Evolutionary conservation across 92 coral and sea anemone genomes (phyloP).

Genomic region (Desmophyllum pertusum): DNA sequence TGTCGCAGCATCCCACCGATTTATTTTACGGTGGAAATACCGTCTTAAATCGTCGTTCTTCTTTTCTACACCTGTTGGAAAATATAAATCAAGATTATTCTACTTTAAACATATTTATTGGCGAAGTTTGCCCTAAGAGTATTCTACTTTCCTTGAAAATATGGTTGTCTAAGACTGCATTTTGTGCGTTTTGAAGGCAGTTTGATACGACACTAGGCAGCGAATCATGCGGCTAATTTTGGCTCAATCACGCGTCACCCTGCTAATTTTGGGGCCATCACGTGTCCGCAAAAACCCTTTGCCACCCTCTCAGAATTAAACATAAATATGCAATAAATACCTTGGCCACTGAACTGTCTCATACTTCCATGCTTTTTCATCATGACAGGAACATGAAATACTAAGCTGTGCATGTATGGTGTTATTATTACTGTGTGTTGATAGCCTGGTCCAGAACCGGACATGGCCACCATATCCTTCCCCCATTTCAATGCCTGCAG

Average conservation of each 20-base stretch:
- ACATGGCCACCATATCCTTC: background rate
- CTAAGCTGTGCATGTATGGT: background rate
- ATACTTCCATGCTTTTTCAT: slow-evolving; percentile 17
- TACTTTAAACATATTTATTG: no score
- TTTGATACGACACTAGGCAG: no score
- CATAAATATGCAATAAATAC: no score
- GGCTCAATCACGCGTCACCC: no score
- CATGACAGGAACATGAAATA: background rate
- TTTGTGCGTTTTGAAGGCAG: no score
- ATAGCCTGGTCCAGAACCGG: background rate
- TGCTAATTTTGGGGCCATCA: no score
- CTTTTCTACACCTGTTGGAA: slow-evolving; percentile 23
- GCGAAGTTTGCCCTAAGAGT: no score
- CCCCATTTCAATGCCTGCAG: background rate
- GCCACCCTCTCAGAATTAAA: no score
- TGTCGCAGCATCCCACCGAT: slow-evolving; percentile 39
- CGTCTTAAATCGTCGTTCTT: slow-evolving; percentile 16
- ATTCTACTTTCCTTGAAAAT: no score
- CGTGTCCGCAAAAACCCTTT: no score
- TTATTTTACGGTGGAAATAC: slow-evolving; percentile 37
- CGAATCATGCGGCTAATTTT: no score
- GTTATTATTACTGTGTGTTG: background rate
- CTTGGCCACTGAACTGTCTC: background rate
- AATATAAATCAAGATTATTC: background rate
- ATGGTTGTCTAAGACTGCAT: no score